Conservation (phyloP, 2,113 vertebrate species). For the Aix galericulata region DNA sequence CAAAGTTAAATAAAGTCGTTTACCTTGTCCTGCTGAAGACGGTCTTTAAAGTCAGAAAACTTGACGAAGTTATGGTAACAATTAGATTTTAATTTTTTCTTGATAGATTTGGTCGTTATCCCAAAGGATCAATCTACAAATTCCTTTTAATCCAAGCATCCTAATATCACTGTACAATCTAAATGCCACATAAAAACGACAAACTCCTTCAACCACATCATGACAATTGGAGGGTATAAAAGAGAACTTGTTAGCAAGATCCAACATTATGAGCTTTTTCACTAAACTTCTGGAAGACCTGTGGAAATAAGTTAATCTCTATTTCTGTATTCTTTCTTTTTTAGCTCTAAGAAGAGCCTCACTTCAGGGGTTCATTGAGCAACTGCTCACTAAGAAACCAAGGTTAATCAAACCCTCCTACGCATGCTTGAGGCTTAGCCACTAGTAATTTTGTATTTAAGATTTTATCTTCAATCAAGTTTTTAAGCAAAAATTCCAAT, state of each 20-base stretch:
- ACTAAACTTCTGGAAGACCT: not conserved
- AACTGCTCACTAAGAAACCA: not conserved
- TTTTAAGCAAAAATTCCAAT: conserved; percentile 18
- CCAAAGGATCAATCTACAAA: not conserved
- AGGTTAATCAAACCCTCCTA: not conserved
- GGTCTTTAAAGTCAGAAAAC: not conserved
- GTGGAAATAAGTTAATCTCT: not conserved
- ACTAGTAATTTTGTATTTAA: conserved; percentile 8
- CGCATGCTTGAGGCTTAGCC: not conserved
- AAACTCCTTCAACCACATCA: not conserved
- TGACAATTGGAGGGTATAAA: not conserved
- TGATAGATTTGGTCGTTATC: not conserved
- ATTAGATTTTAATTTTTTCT: not conserved
- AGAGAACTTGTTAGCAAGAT: not conserved
- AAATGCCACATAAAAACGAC: not conserved
- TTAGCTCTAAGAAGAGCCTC: not conserved
- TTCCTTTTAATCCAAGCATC: fast-evolving
- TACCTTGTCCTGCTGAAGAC: not conserved
- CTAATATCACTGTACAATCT: not conserved
- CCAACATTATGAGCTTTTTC: not conserved
- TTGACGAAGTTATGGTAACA: not conserved
- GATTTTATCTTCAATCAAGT: conserved; percentile 49
- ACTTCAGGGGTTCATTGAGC: not conserved
- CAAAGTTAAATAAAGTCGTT: not conserved
- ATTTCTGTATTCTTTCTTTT: not conserved